phyloP scores from a whole-genome alignment of 2,888 invertebrate genomes.

The Philopedon plagiatum region DNA sequence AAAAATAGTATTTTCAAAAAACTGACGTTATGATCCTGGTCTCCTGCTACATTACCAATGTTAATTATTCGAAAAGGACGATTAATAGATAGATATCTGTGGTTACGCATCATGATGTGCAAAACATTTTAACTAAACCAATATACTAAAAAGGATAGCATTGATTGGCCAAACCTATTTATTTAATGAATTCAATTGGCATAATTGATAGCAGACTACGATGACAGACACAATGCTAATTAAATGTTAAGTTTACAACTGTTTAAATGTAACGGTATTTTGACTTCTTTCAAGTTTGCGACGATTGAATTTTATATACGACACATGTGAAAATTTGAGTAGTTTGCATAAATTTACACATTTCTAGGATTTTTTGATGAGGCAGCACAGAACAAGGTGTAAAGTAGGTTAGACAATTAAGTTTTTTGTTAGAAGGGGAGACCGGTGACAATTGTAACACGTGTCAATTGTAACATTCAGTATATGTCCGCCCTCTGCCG shows the following conservation, averaged over 20 bases:
- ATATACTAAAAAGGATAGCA: background rate
- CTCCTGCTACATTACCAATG: too few species aligned
- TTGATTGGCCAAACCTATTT: background rate
- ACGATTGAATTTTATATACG: background rate
- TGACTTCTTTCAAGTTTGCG: conserved; percentile 6
- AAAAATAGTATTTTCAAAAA: too few species aligned
- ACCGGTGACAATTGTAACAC: too few species aligned
- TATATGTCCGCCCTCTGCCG: too few species aligned
- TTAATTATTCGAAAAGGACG: too few species aligned
- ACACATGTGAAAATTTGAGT: conserved; percentile 17
- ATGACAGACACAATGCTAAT: conserved; percentile 36
- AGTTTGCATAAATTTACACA: conserved; percentile 23
- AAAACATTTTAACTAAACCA: too few species aligned
- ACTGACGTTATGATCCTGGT: too few species aligned
- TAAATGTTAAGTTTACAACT: conserved; percentile 30
- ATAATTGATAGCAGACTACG: background rate
- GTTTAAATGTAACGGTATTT: conserved; percentile 34
- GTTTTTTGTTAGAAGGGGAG: background rate
- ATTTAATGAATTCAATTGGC: conserved; percentile 4
- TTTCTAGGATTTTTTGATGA: conserved; percentile 17
- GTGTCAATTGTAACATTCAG: too few species aligned
- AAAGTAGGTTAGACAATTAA: background rate
- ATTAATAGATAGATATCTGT: too few species aligned
- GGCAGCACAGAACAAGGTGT: background rate
- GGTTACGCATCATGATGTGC: too few species aligned